Conservation (phyloP, 1,140 invertebrate genomes). For the Trichonephila clavipes region DNA sequence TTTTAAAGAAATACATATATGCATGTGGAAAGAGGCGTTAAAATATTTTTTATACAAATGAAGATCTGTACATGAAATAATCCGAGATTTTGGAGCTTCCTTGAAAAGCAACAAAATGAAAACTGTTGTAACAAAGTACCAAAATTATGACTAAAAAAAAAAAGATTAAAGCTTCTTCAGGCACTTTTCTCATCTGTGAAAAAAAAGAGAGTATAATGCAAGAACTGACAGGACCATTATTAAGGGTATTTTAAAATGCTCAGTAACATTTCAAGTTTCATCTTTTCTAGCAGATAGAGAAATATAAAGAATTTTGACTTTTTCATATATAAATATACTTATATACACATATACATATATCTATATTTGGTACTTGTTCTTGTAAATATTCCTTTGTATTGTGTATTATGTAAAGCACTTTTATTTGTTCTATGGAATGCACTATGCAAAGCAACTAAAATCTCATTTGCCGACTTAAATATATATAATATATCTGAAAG, state of each 20-base stretch:
- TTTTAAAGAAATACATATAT: slow-evolving; percentile 11
- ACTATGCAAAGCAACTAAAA: neutral
- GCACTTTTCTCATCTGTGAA: neutral
- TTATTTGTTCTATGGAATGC: neutral
- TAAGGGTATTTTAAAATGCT: slow-evolving; percentile 55
- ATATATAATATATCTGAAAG: neutral
- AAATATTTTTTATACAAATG: slow-evolving; percentile 20
- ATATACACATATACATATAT: slow-evolving; percentile 59
- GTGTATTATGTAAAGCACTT: slow-evolving; percentile 27
- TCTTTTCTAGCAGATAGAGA: slow-evolving; percentile 62
- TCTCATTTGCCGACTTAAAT: neutral
- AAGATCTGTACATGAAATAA: neutral
- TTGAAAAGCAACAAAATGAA: neutral
- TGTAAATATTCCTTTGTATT: slow-evolving; percentile 62
- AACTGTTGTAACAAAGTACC: neutral
- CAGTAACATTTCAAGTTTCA: slow-evolving; percentile 25
- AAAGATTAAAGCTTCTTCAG: neutral
- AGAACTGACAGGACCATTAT: neutral
- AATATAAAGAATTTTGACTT: slow-evolving; percentile 52
- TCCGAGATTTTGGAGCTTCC: neutral
- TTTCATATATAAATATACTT: slow-evolving; percentile 53
- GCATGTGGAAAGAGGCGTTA: neutral
- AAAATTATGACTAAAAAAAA: neutral
- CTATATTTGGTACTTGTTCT: slow-evolving; percentile 67
- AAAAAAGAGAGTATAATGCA: neutral